Evolutionary conservation across 2,797 vertebrate species (phyloP), one percentile per base, ranked within the genome.

Genomic region (Monodelphis domestica): DNA sequence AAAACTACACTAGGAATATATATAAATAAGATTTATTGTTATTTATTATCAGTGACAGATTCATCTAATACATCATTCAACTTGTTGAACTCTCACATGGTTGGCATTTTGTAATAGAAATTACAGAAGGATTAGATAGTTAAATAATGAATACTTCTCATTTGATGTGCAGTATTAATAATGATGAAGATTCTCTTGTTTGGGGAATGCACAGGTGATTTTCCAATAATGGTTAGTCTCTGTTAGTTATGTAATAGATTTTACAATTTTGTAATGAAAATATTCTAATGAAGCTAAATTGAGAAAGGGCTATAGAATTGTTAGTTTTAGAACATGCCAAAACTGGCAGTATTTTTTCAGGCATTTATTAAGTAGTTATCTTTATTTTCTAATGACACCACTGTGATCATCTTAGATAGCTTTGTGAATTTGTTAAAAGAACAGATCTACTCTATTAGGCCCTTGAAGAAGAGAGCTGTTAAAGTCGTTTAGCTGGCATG

Each of bases 111-210:
- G 89, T 97, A 96, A 97, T 96, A 97, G 94, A 97, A 98, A 97
- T 98, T 97, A 93, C 93, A 95, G 93, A 97, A 96, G 95, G 96
- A 98, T 98, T 98, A 98, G 97, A 26, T 90, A 97, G 96, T 98
- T 97, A 98, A 98, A 98, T 98, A 98, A 96, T 98, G 96, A 97
- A 97, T 98, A 97, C 98, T 97, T 98, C 96, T 97, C 95, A 97
- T 97, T 98, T 98, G 98, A 97, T 98, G 94, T 96, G 95, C 98
- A 98, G 98, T 97, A 97, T 98, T 96, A 98, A 98, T 98, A 95
- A 95, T 97, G 97, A 97, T 97, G 95, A 97, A 97, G 93, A 95
- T 97, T 98, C 94, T 94, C 38, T 70, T 94, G 95, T 97, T 98
- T 97, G 96, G 96, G 96, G 95, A 98, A 95, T 94, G 24, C 50